These are phyloP conservation scores for Trinectes maculatus DNA, from an alignment of 2,113 vertebrate genomes.

Conservation along the genomic window DNA sequence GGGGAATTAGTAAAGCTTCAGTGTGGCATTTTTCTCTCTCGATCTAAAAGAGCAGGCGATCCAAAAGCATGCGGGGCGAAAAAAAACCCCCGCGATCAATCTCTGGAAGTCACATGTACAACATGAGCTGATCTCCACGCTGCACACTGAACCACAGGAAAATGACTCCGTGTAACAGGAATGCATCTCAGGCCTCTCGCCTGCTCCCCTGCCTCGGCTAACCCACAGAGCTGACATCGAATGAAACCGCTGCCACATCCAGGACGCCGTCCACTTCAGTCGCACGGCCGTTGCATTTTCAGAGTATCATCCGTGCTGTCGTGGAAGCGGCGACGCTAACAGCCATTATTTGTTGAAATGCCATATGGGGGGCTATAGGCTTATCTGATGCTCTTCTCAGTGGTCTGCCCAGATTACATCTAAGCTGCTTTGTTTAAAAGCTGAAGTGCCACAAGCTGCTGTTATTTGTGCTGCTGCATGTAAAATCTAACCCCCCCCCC, in stretches of 20 bases:
- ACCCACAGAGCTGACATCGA: constrained; percentile 47
- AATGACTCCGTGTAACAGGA: constrained; percentile 56
- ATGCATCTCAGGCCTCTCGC: constrained; percentile 49
- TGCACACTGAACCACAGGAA: constrained; percentile 50
- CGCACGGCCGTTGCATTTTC: background rate
- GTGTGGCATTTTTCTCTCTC: constrained; percentile 17
- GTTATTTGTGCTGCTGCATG: constrained; percentile 48
- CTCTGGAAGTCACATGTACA: constrained; percentile 56
- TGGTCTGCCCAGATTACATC: constrained; percentile 74
- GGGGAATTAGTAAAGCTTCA: constrained; percentile 13
- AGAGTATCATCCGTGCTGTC: constrained; percentile 20
- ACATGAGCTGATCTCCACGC: constrained; percentile 32
- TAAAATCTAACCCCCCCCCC: constrained; percentile 56
- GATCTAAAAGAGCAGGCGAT: constrained; percentile 7
- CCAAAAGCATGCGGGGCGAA: constrained; percentile 41
- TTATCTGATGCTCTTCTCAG: constrained; percentile 71
- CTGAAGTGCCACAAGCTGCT: constrained; percentile 50
- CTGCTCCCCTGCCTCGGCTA: constrained; percentile 39
- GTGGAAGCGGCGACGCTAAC: constrained; percentile 39
- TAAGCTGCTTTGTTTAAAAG: constrained; percentile 78
- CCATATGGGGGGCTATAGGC: constrained; percentile 69
- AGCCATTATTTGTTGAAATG: constrained; percentile 55
- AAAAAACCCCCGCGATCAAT: constrained; percentile 31
- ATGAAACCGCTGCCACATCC: constrained; percentile 44
- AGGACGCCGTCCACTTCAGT: constrained; percentile 24